Base-by-base conservation (phyloP, 2,113 vertebrate genomes). In the Pterocles gutturalis region DNA sequence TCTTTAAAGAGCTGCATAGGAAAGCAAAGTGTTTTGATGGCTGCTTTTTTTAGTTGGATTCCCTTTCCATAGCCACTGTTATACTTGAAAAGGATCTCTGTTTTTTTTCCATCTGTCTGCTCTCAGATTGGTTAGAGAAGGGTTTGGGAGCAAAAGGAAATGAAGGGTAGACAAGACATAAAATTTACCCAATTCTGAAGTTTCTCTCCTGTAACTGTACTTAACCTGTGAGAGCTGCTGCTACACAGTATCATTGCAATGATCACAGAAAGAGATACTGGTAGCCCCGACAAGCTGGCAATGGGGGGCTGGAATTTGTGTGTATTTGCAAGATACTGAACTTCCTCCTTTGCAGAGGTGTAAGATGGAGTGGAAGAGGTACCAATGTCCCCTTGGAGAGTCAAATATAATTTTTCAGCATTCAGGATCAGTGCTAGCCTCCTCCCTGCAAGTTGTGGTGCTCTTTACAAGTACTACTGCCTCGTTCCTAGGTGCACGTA, bases 21-120 rank as follows among this genome's bases (percentile, higher is more conserved):
- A 84, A 90, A 60, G 73, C 70, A 69, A 58, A 80, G 38, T 88
- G 46, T 75, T 95, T 96, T 84, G 83, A 89, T 92, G 92, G 46
- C 24, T 80, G 24, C 8, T 41, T 60, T 83, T 54, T 87, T 75
- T 25, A 69, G 18, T 46, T 89, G 89, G 57, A 84, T 92, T 91
- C 45, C 73, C 88, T 93, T 75, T 92, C 83, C 53, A 26, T n/a
- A 93, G 36, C 48, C 53, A 57, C 36, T 41, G 11, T 16, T 71
- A 51, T n/a, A 66, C n/a, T 80, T 87, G 72, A 61, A 95, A 84
- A 83, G 4, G 9, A 38, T 62, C 0, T 28, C 8, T 38, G 38
- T 38, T 38, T 28, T 57, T 76, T 73, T 82, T 51, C 33, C 33
- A 66, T 70, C 53, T 71, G 21, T 48, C 33, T 8, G 11, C 14